Evolutionary conservation across 2,888 invertebrate genomes (phyloP), one percentile per base, ranked within the genome.

Genomic region (Cordilura impudica): DNA sequence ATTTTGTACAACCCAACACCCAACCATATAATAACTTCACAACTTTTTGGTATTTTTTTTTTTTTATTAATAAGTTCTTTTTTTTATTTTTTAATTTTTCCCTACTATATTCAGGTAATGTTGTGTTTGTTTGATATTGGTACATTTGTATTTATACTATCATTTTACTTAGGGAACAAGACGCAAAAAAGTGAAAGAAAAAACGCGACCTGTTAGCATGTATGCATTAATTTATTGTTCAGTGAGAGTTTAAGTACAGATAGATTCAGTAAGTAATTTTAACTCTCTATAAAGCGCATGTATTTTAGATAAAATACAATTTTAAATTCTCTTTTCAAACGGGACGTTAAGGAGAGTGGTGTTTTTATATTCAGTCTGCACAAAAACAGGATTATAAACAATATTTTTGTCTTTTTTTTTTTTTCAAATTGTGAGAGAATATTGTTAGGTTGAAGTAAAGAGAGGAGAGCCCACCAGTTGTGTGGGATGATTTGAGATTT

Each of bases 121-220:
- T 51, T 19, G 16, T 53, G 26, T 8, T 21, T 8, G 43, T 60
- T 14, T 60, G 18, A 56, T 23, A 49, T 29, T 43, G 29, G 47
- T 49, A 56, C 23, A 19, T 31, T 35, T 60, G 18, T 29, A 54
- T 19, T 61, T 7, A 8, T 47, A 14, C 35, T 60, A 19, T 21
- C 61, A 61, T 61, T 61, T 56, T 63, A 61, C 10, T n/a, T n/a
- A n/a, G 31, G 4, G 12, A 29, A 19, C 19, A 60, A 23, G 19
- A 6, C n/a, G 14, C 2, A 12, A 18, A 10, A 61, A 29, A 18
- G 58, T 58, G 8, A 66, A 66, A 70, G 51, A 35, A 75, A 74
- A 75, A 75, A 66, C 71, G 74, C 78, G 78, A 79, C 78, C 78
- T 79, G 78, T 79, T 79, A 79, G 78, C 78, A 79, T 79, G 78